A percentile compares a stretch with the other conserved stretches of the same genome.
Conservation (phyloP, 1,140 invertebrate genomes). For the Marisa cornuarietis region DNA sequence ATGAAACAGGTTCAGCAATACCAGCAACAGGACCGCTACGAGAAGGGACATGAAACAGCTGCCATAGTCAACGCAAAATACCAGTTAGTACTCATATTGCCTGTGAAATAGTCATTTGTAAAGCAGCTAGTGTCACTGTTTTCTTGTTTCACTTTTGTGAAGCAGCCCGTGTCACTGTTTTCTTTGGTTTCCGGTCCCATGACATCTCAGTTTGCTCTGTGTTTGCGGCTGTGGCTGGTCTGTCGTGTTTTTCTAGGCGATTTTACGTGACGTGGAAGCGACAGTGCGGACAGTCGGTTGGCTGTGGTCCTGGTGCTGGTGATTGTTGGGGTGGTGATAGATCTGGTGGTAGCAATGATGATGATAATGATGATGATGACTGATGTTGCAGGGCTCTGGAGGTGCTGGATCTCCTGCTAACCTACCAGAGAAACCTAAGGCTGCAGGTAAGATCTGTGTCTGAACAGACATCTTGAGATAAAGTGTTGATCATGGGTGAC, state of each 20-base stretch:
- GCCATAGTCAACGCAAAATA: slow-evolving; percentile 65
- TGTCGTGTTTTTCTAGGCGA: too few relatives aligned
- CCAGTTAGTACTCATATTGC: slow-evolving; percentile 50
- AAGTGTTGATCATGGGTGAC: too few relatives aligned
- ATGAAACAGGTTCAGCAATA: slow-evolving; percentile 57
- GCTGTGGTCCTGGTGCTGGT: background rate
- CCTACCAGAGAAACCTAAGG: slow-evolving; percentile 62
- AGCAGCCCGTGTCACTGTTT: background rate
- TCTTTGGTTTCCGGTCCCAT: too few relatives aligned
- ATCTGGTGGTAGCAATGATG: background rate
- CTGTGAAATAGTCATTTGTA: too few relatives aligned
- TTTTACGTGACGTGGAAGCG: too few relatives aligned
- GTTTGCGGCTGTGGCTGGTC: too few relatives aligned
- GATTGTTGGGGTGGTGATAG: background rate
- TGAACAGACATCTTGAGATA: background rate
- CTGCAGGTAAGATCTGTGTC: slow-evolving; percentile 51
- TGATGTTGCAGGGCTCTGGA: slow-evolving; percentile 57
- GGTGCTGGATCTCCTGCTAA: slow-evolving; percentile 63
- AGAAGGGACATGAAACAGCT: slow-evolving; percentile 52
- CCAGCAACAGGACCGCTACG: slow-evolving; percentile 54
- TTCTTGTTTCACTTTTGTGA: too few relatives aligned
- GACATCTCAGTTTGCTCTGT: too few relatives aligned
- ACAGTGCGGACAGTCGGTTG: too few relatives aligned
- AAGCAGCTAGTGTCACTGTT: too few relatives aligned
- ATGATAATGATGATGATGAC: slow-evolving; percentile 2